Percentiles rank a stretch among this genome's conserved stretches.
Conservation (phyloP, 23 tunicate genomes). For the Ascidia mentula region DNA sequence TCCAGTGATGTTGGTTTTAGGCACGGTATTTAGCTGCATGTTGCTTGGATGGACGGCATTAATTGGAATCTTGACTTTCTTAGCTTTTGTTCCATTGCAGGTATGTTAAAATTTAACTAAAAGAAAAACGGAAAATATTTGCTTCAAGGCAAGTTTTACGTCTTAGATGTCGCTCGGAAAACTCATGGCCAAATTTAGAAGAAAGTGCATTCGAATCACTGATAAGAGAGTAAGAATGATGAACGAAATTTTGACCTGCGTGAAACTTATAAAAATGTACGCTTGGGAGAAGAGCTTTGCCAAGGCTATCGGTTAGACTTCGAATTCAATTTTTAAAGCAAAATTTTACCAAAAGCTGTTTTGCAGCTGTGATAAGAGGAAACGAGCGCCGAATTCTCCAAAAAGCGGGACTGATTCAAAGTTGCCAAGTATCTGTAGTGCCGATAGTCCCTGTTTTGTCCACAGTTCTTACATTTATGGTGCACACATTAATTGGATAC, state of each 20-base stretch:
- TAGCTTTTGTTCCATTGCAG: conserved; percentile 73
- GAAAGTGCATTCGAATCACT: conserved; percentile 42
- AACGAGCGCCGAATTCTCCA: conserved; percentile 53
- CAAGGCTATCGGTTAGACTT: conserved; percentile 55
- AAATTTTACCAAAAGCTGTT: too few species aligned
- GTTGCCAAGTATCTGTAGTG: conserved; percentile 50
- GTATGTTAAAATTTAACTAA: conserved; percentile 13
- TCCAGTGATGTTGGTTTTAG: conserved; percentile 72
- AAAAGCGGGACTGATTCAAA: conserved; percentile 69
- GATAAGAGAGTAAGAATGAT: conserved; percentile 91
- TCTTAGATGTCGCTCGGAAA: conserved; percentile 35
- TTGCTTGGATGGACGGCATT: conserved; percentile 87
- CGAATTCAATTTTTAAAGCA: not conserved
- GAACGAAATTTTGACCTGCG: conserved; percentile 83
- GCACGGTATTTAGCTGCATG: conserved; percentile 55
- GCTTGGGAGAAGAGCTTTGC: conserved; percentile 93
- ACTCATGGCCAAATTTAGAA: conserved; percentile 63
- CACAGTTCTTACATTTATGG: conserved; percentile 63
- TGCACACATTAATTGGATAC: conserved; percentile 76
- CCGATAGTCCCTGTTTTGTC: conserved; percentile 71
- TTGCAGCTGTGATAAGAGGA: too few species aligned
- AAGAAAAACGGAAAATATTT: too few species aligned
- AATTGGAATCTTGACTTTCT: conserved; percentile 59
- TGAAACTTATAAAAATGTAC: conserved; percentile 91
- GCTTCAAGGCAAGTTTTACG: too few species aligned